A percentile compares a stretch with the other conserved stretches of the same genome.
Evolutionary conservation across 2,113 vertebrate genomes (phyloP).

Genomic region (Charadrius vociferus): DNA sequence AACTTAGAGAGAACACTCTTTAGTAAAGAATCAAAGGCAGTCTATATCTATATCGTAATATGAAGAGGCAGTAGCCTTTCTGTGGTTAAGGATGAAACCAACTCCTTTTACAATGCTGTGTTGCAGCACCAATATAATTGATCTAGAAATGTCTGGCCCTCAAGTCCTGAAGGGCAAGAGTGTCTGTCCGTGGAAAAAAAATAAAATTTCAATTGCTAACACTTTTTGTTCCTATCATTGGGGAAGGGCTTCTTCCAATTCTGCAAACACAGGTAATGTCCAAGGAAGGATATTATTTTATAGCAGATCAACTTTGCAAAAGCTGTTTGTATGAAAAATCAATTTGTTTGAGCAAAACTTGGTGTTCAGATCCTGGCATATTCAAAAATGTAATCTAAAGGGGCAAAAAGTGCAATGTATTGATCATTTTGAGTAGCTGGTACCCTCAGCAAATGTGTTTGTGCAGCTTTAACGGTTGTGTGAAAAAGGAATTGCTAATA

Average conservation of each 20-base stretch:
- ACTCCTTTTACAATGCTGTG: not conserved
- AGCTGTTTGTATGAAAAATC: not conserved
- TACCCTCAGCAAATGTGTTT: not conserved
- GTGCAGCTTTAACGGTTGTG: not conserved
- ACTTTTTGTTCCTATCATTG: not conserved
- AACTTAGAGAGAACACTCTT: not conserved
- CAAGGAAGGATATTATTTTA: not conserved
- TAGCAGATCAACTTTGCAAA: not conserved
- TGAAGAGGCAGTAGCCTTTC: slow-evolving; percentile 12
- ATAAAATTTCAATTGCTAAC: not conserved
- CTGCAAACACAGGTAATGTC: not conserved
- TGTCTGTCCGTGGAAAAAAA: not conserved
- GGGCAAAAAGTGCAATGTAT: not conserved
- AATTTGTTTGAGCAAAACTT: not conserved
- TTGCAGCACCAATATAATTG: not conserved
- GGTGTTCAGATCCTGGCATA: not conserved
- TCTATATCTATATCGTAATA: not conserved
- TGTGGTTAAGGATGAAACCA: not conserved
- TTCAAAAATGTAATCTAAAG: not conserved
- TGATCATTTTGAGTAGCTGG: not conserved
- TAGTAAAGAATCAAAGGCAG: slow-evolving; percentile 3
- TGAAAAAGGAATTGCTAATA: not conserved
- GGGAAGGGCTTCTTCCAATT: not conserved
- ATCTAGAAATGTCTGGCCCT: not conserved
- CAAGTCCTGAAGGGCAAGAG: not conserved